Evolutionary conservation across 2,113 vertebrate genomes (phyloP), one percentile per base, ranked within the genome.

Genomic region (Coreoperca whiteheadi): DNA sequence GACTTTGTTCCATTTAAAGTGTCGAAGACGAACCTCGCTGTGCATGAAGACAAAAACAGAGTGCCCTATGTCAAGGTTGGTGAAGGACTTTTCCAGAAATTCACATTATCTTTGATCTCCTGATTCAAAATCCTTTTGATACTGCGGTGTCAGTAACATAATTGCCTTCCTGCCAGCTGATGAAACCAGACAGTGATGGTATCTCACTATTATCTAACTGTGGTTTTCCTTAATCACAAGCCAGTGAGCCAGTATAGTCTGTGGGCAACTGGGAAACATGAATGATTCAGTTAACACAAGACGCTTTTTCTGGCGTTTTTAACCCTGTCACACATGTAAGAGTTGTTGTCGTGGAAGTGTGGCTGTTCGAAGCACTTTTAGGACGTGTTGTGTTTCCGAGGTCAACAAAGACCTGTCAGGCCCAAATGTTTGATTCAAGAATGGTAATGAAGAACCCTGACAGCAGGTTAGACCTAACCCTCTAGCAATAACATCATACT

Each of bases 21-120:
- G 94, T 99, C 98, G 39, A 99, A 99, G 96, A 99, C 96, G 41
- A 99, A 99, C 93, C 96, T 99, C 81, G 96, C 98, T 57, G 98
- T 99, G 89, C 97, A 99, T n/a, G 98, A 99, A 93, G 98, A 99
- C 94, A 99, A 99, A 93, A 98, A 99, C 72, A 95, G 97, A 94
- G 98, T 99, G 74, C 98, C 97, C 6, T 99, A 99, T 77, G 98
- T 99, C 74, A 99, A 99, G 96, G 98, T 98, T 0, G 11, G 91
- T 89, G 0, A 48, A 5, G 16, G 34, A 23, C 46, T 20, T 3
- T 39, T 28, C 32, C 3, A 57, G 14, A 3, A 61, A 61, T 6
- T 61, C 16, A 57, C 48, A 6, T 16, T 8, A 2, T 37, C 14
- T 32, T 48, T 16, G 18, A 32, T 23, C 1, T 46, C 39, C 23